Percentiles rank a stretch among this genome's conserved stretches.
Conservation (phyloP, 1,140 invertebrate species). For the Gryllus bimaculatus region DNA sequence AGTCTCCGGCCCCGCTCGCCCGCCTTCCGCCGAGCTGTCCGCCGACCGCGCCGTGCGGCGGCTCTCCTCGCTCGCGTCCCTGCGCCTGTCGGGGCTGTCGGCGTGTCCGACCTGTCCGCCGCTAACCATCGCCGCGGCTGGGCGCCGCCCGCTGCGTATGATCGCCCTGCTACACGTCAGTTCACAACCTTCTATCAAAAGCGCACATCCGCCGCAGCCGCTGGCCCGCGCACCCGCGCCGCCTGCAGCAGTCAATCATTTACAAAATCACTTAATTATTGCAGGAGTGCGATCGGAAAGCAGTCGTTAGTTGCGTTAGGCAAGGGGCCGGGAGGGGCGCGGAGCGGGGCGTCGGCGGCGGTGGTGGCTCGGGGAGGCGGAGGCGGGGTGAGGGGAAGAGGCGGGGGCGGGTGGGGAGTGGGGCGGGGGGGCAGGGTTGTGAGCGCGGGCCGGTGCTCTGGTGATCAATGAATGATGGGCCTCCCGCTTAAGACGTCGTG, state of each 20-base stretch:
- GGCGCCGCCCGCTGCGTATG: neutral
- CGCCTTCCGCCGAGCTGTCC: neutral
- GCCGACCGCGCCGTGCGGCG: too few relatives aligned
- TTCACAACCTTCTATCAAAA: neutral
- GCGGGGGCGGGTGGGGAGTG: neutral
- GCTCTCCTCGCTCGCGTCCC: neutral
- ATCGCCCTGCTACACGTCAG: neutral
- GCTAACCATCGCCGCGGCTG: neutral
- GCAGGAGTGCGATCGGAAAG: constrained; percentile 14
- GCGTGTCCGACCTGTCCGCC: neutral
- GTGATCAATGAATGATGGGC: neutral
- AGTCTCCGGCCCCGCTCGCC: neutral
- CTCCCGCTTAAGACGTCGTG: neutral
- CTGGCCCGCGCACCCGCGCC: too few relatives aligned
- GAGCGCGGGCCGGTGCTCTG: neutral
- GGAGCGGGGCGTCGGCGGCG: neutral
- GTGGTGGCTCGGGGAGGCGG: neutral
- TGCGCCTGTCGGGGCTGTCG: neutral
- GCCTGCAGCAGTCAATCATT: neutral
- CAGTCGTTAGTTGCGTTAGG: constrained; percentile 11
- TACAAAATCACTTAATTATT: constrained; percentile 18
- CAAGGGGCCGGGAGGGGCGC: neutral
- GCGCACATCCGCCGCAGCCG: neutral
- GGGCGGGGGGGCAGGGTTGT: too few relatives aligned
- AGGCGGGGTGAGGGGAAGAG: neutral